Evolutionary conservation across 2,888 invertebrate species (phyloP).

Genomic region (Leptinotarsa haldemani): DNA sequence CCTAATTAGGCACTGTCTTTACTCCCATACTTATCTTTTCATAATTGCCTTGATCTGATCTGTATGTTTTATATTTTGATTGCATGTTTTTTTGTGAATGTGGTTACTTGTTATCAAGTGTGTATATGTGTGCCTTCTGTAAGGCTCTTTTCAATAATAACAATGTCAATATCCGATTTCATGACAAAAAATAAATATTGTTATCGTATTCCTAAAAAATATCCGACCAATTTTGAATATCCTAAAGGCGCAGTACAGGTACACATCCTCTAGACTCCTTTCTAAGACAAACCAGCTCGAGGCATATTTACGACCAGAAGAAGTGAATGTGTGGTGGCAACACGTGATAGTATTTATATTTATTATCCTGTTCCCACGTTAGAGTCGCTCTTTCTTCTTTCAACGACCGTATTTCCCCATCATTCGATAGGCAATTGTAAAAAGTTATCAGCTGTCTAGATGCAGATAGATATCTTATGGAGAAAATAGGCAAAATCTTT

Average conservation of each 20-base stretch:
- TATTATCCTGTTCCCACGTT: slow-evolving; percentile 9
- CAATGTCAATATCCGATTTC: too few species aligned
- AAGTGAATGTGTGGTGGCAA: slow-evolving; percentile 3
- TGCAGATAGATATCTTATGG: slow-evolving; percentile 7
- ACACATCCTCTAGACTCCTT: background rate
- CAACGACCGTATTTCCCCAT: slow-evolving; percentile 2
- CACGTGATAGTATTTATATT: slow-evolving; percentile 17
- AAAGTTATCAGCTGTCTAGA: slow-evolving; percentile 7
- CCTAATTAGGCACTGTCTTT: too few species aligned
- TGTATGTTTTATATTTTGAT: too few species aligned
- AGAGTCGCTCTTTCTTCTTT: slow-evolving; percentile 11
- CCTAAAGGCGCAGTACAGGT: background rate
- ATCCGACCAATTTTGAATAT: background rate
- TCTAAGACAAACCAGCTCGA: background rate
- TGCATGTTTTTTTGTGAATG: too few species aligned
- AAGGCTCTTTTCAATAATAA: too few species aligned
- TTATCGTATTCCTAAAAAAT: background rate
- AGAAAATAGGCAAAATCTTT: background rate
- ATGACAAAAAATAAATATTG: background rate
- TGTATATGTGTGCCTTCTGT: too few species aligned
- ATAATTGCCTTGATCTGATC: too few species aligned
- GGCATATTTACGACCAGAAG: slow-evolving; percentile 5
- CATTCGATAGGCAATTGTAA: slow-evolving; percentile 5
- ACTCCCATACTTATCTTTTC: too few species aligned
- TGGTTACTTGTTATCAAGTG: too few species aligned